Conservation (phyloP, 2,797 vertebrate species). For the Gallinago solitaria region DNA sequence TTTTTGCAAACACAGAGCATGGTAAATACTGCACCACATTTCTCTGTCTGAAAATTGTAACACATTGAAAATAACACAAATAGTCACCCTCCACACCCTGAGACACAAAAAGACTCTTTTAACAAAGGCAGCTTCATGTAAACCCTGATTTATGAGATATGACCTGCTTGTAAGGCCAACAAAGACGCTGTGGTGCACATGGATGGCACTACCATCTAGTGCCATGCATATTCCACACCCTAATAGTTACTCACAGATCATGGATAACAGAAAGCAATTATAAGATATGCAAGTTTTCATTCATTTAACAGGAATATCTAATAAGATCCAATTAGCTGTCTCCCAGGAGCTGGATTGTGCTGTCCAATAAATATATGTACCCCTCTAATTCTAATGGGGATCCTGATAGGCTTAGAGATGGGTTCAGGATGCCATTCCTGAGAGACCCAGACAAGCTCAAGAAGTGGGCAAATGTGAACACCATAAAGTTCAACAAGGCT, state of each 20-base stretch:
- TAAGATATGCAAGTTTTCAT: neutral
- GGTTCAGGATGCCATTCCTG: neutral
- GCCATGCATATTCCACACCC: neutral
- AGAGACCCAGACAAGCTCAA: neutral
- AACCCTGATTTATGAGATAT: neutral
- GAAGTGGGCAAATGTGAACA: neutral
- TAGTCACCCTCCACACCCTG: neutral
- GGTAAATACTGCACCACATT: neutral
- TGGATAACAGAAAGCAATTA: neutral
- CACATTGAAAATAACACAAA: neutral
- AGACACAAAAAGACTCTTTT: neutral
- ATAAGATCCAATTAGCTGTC: neutral
- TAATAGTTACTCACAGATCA: neutral
- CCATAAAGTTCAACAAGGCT: neutral
- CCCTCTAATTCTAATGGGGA: neutral
- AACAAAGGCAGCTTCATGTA: neutral
- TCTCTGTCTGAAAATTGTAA: constrained; percentile 19
- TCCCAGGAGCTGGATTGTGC: neutral
- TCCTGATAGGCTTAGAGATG: neutral
- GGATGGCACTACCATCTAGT: neutral
- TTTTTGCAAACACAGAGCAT: neutral
- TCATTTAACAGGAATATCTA: neutral
- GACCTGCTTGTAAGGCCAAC: neutral
- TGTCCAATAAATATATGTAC: neutral
- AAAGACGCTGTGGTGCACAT: neutral